Evolutionary conservation across 2,888 invertebrate species (phyloP), one percentile per base, ranked within the genome.

Genomic region (Mycalesis mineus): DNA sequence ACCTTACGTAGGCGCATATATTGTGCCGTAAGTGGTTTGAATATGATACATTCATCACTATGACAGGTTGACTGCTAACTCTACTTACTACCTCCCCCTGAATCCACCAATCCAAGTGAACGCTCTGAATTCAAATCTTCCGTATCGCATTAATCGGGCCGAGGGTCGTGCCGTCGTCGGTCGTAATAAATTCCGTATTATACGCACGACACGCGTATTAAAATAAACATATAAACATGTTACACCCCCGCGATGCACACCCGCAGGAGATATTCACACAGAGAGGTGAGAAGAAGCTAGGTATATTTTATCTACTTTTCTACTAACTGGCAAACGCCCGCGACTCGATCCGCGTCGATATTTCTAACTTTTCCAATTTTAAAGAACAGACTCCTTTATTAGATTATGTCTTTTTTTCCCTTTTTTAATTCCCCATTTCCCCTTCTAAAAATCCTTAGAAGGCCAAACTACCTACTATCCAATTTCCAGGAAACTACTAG

Each of bases 181-280:
- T 22, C 22, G 81, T 88, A 88, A 89, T 88, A 89, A 89, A 88
- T 88, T 88, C 87, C 83, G 84, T 87, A 89, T 88, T 89, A 90
- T 88, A 88, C 88, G 87, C 88, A 76, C 88, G 89, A 89, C 89
- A 88, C 88, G 88, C 88, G 90, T 89, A 90, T 90, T 90, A 89
- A 89, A 90, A 90, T 90, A 88, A 88, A 88, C 88, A 88, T 86
- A 89, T 89, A 90, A 88, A 89, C 87, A 88, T 82, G 84, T 82
- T 77, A 84, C 86, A 83, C 86, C 86, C 88, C 83, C 81, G 65
- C 77, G 70, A 65, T 65, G 78, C 69, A 80, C 75, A 75, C 69
- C 71, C 70, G 68, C 71, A 75, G 67, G 75, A 61, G 65, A 60
- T 64, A 45, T 67, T 49, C 53, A 29, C 14, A 41, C 22, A 37